A percentile compares a stretch with the other conserved stretches of the same genome.
Conservation (phyloP, 1,140 invertebrate species). For the Hesperophylax magnus region DNA sequence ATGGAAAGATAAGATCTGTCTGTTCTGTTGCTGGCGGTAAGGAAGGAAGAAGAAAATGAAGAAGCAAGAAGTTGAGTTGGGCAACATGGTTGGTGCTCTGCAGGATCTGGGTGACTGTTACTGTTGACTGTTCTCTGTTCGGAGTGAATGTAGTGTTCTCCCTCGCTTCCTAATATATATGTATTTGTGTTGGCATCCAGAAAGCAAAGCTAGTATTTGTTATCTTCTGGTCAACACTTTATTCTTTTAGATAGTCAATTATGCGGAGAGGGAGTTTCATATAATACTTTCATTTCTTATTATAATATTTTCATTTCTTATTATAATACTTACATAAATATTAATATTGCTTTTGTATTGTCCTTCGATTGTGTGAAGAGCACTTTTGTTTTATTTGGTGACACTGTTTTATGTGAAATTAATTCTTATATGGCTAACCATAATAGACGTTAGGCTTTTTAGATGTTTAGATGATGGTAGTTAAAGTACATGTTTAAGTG, state of each 20-base stretch:
- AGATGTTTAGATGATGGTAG: conserved; percentile 58
- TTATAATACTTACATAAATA: conserved; percentile 2
- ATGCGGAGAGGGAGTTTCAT: conserved; percentile 50
- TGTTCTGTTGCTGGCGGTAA: not conserved
- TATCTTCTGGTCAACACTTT: conserved; percentile 32
- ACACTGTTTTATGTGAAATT: conserved; percentile 51
- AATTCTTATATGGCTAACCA: conserved; percentile 54
- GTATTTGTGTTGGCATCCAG: conserved; percentile 37
- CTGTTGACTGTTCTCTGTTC: too few relatives aligned
- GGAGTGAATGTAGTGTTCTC: too few relatives aligned
- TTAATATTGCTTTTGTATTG: conserved; percentile 55
- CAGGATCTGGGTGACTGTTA: conserved; percentile 30
- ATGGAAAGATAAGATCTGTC: conserved; percentile 24
- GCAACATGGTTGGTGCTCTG: conserved; percentile 56
- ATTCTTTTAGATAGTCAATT: conserved; percentile 57
- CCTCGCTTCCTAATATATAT: conserved; percentile 46
- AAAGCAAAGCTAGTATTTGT: conserved; percentile 39
- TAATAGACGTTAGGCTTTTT: conserved; percentile 56
- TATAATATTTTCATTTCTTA: not conserved
- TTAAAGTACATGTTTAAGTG: conserved; percentile 52
- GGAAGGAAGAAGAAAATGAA: not conserved
- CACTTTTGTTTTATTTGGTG: conserved; percentile 52
- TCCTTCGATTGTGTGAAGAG: conserved; percentile 50
- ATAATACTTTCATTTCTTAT: conserved; percentile 38
- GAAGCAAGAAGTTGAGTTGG: too few relatives aligned